phyloP scores from a whole-genome alignment of 2,797 vertebrate genomes.

The Rhincodon typus region DNA sequence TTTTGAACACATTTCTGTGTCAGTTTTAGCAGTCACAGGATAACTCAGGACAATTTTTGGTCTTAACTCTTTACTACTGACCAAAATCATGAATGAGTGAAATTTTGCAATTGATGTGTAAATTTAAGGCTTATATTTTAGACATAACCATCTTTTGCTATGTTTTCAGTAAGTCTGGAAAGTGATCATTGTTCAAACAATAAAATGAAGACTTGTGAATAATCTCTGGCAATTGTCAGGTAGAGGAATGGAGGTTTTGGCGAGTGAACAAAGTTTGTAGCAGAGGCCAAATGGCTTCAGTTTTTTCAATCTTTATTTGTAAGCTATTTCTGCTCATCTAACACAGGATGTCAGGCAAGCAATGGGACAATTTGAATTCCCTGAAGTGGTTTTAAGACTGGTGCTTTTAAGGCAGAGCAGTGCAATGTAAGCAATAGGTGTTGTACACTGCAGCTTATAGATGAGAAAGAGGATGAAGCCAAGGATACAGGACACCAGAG shows the following conservation, averaged over 20 bases:
- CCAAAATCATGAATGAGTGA: background rate
- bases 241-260: background rate
- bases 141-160: background rate
- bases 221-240: background rate
- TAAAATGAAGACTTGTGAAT: background rate
- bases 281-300: background rate
- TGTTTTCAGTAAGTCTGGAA: background rate
- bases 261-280: background rate
- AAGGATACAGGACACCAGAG: too few relatives aligned
- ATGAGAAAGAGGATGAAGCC: too few relatives aligned
- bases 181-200: background rate
- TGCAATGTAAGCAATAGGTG: too few relatives aligned
- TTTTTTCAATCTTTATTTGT: background rate
- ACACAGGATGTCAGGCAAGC: background rate
- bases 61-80: background rate
- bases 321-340: background rate
- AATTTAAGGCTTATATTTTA: background rate
- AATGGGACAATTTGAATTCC: background rate
- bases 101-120: background rate
- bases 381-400: background rate
- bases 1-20: background rate
- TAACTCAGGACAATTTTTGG: background rate
- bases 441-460: too few relatives aligned
- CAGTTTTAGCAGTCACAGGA: background rate
- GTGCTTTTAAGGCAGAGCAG: too few relatives aligned